Evolutionary conservation across 2,888 invertebrate genomes (phyloP).

Genomic region (Drosophila niveifrons): DNA sequence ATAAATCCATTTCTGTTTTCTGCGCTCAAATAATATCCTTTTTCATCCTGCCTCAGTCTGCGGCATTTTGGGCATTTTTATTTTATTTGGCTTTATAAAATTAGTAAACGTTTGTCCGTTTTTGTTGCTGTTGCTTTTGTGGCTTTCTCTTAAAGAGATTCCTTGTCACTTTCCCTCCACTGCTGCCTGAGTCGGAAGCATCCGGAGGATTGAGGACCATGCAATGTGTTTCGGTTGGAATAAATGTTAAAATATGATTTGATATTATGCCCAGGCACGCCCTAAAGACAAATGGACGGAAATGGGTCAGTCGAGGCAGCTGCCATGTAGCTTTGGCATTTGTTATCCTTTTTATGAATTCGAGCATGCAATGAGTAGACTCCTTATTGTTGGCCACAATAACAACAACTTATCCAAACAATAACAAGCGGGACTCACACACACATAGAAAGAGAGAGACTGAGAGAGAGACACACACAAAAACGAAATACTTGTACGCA

Average conservation of each 20-base stretch:
- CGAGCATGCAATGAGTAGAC: constrained; percentile 58
- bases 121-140: constrained; percentile 34
- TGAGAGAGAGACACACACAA: constrained; percentile 6
- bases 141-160: constrained; percentile 34
- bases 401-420: constrained; percentile 31
- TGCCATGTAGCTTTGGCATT: constrained; percentile 72
- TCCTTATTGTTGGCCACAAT: constrained; percentile 43
- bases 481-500: constrained; percentile 9
- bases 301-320: constrained; percentile 49
- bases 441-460: background rate
- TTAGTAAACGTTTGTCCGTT: constrained; percentile 58
- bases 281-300: constrained; percentile 63
- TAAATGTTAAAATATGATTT: constrained; percentile 77
- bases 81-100: constrained; percentile 74
- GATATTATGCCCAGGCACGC: constrained; percentile 70
- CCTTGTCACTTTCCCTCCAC: constrained; percentile 3
- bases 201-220: constrained; percentile 1
- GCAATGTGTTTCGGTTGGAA: constrained; percentile 37
- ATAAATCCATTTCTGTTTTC: constrained; percentile 61
- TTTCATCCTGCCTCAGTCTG: constrained; percentile 13
- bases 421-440: constrained; percentile 16
- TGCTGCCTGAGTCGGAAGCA: background rate
- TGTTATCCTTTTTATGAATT: constrained; percentile 74
- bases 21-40: constrained; percentile 41
- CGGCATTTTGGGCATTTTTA: constrained; percentile 61